A percentile compares a stretch with the other conserved stretches of the same genome.
phyloP scores from a whole-genome alignment of 2,113 vertebrate genomes.

The Protobothrops flavoviridis region DNA sequence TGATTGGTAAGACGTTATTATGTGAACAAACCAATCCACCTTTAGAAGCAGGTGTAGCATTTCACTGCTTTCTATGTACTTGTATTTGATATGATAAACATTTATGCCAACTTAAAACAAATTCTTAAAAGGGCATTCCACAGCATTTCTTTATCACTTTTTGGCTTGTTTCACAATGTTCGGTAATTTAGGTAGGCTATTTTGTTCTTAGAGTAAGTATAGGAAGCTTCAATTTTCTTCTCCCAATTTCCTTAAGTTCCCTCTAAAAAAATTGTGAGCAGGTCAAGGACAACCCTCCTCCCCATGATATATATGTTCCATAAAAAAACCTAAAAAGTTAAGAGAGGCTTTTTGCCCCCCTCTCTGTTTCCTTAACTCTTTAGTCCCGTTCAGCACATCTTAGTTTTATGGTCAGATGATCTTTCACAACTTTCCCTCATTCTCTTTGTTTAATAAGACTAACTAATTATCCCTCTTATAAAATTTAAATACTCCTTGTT shows the following conservation, averaged over 20 bases:
- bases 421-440: background rate
- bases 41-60: background rate
- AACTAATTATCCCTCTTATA: background rate
- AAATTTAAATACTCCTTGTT: background rate
- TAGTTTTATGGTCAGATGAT: background rate
- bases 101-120: background rate
- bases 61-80: background rate
- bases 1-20: background rate
- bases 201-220: background rate
- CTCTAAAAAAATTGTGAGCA: background rate
- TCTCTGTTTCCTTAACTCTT: background rate
- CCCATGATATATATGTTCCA: background rate
- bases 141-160: background rate
- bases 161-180: background rate
- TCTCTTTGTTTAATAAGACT: background rate
- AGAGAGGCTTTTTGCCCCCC: fast-evolving
- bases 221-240: background rate
- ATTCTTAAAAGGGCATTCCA: background rate
- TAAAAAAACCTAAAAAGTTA: background rate
- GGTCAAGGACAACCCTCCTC: background rate
- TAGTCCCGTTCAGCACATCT: background rate
- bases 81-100: background rate
- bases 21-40: background rate
- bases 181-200: background rate
- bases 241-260: background rate